Conservation (phyloP, 2,113 vertebrate species). For the Sialia sialis region DNA sequence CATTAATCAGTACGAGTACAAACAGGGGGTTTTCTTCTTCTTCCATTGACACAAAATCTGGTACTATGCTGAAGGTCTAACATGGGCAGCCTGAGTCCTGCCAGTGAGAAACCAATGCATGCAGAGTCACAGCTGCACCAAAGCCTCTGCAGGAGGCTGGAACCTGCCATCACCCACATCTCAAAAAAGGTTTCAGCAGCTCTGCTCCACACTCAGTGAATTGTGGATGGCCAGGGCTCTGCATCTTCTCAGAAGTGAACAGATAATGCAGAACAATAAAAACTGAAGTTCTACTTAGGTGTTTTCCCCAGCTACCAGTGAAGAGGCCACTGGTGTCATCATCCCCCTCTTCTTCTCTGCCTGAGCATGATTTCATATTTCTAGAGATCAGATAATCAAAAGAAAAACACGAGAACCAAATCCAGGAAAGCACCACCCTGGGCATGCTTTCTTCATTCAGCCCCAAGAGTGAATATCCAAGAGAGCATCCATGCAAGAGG, state of each 20-base stretch:
- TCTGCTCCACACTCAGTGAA: neutral
- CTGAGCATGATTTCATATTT: neutral
- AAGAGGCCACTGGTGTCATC: accelerated
- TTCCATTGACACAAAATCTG: neutral
- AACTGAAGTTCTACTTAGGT: neutral
- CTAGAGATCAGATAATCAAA: neutral
- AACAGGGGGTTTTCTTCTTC: neutral
- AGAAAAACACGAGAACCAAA: neutral
- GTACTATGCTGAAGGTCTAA: neutral
- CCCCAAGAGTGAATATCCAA: neutral
- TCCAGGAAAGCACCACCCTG: neutral
- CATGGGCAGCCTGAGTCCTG: neutral
- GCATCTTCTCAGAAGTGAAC: neutral
- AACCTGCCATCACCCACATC: neutral
- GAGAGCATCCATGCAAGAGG: neutral
- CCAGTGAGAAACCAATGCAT: neutral
- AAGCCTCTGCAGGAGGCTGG: neutral
- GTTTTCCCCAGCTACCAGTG: neutral
- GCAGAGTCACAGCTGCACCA: neutral
- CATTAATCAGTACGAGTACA: neutral
- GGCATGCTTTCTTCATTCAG: neutral
- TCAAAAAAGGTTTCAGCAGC: neutral
- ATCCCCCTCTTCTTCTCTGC: neutral
- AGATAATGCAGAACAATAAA: neutral
- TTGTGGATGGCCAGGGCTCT: neutral